Evolutionary conservation across 2,888 invertebrate genomes (phyloP), one percentile per base, ranked within the genome.

Genomic region (Auanema freiburgensis): DNA sequence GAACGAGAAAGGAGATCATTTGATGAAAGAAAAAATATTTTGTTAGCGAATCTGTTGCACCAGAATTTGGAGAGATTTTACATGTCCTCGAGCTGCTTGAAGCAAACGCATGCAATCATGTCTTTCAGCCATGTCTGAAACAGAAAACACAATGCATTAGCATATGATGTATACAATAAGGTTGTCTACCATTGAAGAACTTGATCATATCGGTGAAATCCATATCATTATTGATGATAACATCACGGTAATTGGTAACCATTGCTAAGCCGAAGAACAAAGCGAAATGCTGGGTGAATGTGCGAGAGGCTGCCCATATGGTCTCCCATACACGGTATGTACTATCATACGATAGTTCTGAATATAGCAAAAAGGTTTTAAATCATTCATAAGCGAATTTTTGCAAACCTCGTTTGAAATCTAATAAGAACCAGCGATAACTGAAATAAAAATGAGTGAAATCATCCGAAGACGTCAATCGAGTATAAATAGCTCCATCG

Each of bases 121-220:
- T 69, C 92, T 88, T 84, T 96, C 95, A 0, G 95, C 95, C 94
- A 95, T 95, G 89, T 95, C 95, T 94, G 87, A 66, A 88, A 59
- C 12, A n/a, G 46, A 21, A 46, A 18, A 21, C 46, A 43, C 14
- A 43, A 12, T 43, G 43, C 43, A 46, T 3, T 18, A 46, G 16
- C 4, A 46, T 46, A 46, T 5, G 21, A 3, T 46, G 46, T 18
- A n/a, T 43, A 21, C 21, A 16, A 46, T 3, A 5, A 18, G 46
- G 16, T 46, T 2, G 41, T 70, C 18, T 50, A 93, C 94, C 94
- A 86, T 95, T 96, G 84, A 95, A 96, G 86, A 96, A 96, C 84
- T 94, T 94, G 84, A 96, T 96, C 84, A 95, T 93, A 85, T 96
- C 95, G 0, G 95, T 95, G 84, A 95, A 96, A 86, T 96, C 94